phyloP scores from a whole-genome alignment of 2,113 vertebrate species.

The Centropus unirufus region DNA sequence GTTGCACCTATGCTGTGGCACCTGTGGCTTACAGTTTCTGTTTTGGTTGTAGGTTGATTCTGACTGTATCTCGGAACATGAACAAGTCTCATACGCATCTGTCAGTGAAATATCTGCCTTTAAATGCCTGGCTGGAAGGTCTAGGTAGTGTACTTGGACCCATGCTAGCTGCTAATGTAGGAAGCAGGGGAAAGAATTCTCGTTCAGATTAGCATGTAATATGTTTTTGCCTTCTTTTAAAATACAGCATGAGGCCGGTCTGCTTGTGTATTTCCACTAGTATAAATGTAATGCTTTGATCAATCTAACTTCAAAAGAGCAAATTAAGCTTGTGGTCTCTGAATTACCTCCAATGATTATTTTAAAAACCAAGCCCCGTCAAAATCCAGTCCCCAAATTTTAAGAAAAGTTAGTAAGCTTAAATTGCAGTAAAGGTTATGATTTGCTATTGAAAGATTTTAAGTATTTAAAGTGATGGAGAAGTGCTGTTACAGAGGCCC shows the following conservation, averaged over 20 bases:
- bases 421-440: not conserved
- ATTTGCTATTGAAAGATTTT: not conserved
- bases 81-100: not conserved
- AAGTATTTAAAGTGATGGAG: not conserved
- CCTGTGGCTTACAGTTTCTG: slow-evolving; percentile 1
- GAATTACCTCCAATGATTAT: not conserved
- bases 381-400: not conserved
- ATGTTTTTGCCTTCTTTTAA: not conserved
- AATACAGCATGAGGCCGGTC: not conserved
- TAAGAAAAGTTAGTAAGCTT: not conserved
- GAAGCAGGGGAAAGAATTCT: not conserved
- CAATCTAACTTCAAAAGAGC: not conserved
- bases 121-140: not conserved
- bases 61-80: not conserved
- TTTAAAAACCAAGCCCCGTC: not conserved
- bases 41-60: not conserved
- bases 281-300: not conserved
- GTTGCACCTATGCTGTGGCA: not conserved
- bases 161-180: not conserved
- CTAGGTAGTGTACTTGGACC: not conserved
- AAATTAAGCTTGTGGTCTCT: not conserved
- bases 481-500: not conserved
- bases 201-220: not conserved
- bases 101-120: not conserved
- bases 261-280: not conserved